Conservation (phyloP, 2,888 invertebrate species). For the Cerceris rybyensis region DNA sequence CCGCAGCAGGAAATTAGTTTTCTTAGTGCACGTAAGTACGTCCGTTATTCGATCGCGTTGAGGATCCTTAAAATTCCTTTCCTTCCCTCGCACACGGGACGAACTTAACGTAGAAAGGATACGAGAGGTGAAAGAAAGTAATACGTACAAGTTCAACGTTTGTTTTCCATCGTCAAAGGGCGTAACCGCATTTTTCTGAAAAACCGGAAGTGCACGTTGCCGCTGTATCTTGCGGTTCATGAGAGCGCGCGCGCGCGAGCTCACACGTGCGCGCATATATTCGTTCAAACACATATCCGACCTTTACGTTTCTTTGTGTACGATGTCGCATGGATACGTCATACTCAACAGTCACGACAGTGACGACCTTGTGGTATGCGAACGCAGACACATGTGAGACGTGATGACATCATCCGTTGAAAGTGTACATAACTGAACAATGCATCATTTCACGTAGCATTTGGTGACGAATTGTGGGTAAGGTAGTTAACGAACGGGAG, state of each 20-base stretch:
- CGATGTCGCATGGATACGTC: slow-evolving; percentile 30
- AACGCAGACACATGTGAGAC: slow-evolving; percentile 61
- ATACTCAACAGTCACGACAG: slow-evolving; percentile 45
- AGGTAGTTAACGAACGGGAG: slow-evolving; percentile 16
- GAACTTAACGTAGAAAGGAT: background rate
- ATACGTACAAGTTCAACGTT: slow-evolving; percentile 25
- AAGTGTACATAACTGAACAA: slow-evolving; percentile 76
- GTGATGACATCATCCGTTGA: slow-evolving; percentile 77
- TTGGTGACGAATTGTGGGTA: slow-evolving; percentile 29
- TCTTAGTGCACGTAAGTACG: background rate
- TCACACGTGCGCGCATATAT: background rate
- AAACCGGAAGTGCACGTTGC: slow-evolving; percentile 56
- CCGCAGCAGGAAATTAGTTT: slow-evolving; percentile 16
- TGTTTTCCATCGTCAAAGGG: slow-evolving; percentile 21
- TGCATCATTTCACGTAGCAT: slow-evolving; percentile 72
- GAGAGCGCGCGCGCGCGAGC: slow-evolving; percentile 6
- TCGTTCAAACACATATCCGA: background rate
- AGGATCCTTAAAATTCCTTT: background rate
- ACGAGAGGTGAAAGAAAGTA: background rate
- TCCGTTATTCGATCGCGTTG: background rate
- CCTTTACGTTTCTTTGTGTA: slow-evolving; percentile 14
- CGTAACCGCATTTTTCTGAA: slow-evolving; percentile 46
- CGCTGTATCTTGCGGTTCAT: slow-evolving; percentile 34
- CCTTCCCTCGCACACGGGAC: background rate
- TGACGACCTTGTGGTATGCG: slow-evolving; percentile 66